Base-by-base conservation (phyloP, 2,113 vertebrate species). In the Scytalopus superciliaris region DNA sequence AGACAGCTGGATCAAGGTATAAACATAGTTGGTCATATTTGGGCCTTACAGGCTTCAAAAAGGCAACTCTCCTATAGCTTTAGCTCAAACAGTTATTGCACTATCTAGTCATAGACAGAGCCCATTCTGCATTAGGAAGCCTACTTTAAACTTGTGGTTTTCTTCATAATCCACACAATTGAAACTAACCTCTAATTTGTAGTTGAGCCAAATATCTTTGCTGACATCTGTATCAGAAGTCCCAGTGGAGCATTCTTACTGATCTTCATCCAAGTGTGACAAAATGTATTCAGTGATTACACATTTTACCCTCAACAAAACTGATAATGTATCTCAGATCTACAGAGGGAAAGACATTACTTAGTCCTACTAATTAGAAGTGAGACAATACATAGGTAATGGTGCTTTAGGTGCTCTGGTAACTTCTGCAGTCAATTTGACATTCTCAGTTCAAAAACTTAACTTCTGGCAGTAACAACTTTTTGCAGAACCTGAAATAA, bases 231-330 rank as follows among this genome's bases (percentile, higher is more conserved):
- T 90, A 84, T 95, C 69, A 84, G 75, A 96, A 91, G 96, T 93
- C 90, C 90, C 96, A 90, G 67, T 0, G 3, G 94, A 96, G 81
- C 90, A 90, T 27, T 90, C 76, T 88, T 87, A 91, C 79, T 76
- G 89, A 96, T 93, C 95, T 95, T 94, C 94, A 96, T 96, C 77
- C 89, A 94, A 93, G 76, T 93, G 94, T 94, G 95, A 97, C 93
- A 96, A 95, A 94, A 97, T 50, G 69, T 75, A 90, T 96, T 95
- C 84, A 70, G 92, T 86, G 95, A 96, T 90, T 86, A 95, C 59
- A 94, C 79, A 93, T 90, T 94, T 94, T 93, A 93, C 93, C 85
- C 95, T 87, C 83, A 81, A 86, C 76, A 86, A 19, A 81, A 90
- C 68, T 39, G 76, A 90, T 90, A 93, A 94, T 59, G 33, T 12